phyloP scores from a whole-genome alignment of 1,140 invertebrate species.

The Drosophila suzukii region DNA sequence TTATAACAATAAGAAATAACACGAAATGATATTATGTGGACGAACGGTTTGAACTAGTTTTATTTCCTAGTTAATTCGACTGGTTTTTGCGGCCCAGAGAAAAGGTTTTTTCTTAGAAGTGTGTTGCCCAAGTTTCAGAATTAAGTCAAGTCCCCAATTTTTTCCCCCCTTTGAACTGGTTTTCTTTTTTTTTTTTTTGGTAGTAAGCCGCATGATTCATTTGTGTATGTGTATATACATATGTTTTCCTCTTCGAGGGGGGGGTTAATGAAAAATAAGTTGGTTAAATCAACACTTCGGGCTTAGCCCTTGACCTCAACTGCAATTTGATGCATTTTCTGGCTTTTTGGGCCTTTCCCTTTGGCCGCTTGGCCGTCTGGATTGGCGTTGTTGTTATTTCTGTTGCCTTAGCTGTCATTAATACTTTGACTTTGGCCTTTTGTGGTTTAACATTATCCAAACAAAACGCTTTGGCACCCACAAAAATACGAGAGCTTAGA shows the following conservation, averaged over 20 bases:
- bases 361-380: slow-evolving; percentile 9
- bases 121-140: slow-evolving; percentile 32
- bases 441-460: slow-evolving; percentile 78
- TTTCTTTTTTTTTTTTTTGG: slow-evolving; percentile 3
- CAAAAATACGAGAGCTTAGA: slow-evolving; percentile 61
- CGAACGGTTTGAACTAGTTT: slow-evolving; percentile 27
- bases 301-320: slow-evolving; percentile 61
- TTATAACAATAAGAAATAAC: slow-evolving; percentile 8
- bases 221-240: not conserved
- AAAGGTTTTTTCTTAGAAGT: slow-evolving; percentile 23
- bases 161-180: slow-evolving; percentile 19
- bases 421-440: slow-evolving; percentile 82
- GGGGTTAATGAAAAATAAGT: slow-evolving; percentile 25
- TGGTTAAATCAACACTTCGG: slow-evolving; percentile 42
- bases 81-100: slow-evolving; percentile 25
- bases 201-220: slow-evolving; percentile 23
- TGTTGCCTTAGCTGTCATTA: slow-evolving; percentile 51
- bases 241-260: not conserved
- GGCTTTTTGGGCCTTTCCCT: slow-evolving; percentile 48
- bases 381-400: slow-evolving; percentile 22
- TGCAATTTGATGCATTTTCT: slow-evolving; percentile 67
- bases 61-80: slow-evolving; percentile 21
- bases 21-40: slow-evolving; percentile 1
- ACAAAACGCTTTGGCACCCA: slow-evolving; percentile 82
- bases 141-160: slow-evolving; percentile 22